Conservation (phyloP, 1,140 invertebrate species). For the Drosophila lini region DNA sequence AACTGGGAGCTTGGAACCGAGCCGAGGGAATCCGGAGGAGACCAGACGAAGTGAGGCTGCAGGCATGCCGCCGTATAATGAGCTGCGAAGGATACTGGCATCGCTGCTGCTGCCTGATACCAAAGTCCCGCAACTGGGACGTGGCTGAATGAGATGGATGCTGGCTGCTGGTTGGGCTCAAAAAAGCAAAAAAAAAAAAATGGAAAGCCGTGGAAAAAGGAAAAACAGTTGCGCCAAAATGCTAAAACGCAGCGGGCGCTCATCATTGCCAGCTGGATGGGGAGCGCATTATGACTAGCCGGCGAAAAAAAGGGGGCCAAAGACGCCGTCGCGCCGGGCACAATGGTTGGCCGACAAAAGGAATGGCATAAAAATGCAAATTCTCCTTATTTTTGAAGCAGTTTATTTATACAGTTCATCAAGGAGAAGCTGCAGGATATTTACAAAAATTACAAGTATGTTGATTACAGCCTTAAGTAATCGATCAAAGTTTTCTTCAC, state of each 20-base stretch:
- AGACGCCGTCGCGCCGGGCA: constrained; percentile 14
- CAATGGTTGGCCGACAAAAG: constrained; percentile 34
- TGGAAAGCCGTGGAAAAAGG: neutral
- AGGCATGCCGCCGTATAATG: constrained; percentile 65
- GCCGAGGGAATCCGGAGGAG: constrained; percentile 14
- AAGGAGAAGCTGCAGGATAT: constrained; percentile 7
- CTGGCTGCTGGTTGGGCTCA: constrained; percentile 39
- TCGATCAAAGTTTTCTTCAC: neutral
- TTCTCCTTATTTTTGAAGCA: constrained; percentile 28
- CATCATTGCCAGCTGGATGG: constrained; percentile 49
- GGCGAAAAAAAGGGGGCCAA: constrained; percentile 1
- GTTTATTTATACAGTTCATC: constrained; percentile 33
- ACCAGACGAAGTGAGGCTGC: constrained; percentile 28
- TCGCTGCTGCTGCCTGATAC: constrained; percentile 31
- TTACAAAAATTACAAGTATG: constrained; percentile 11
- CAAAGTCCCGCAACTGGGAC: constrained; percentile 62
- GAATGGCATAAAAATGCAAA: constrained; percentile 44
- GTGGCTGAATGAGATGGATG: constrained; percentile 37
- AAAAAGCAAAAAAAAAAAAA: constrained; percentile 1
- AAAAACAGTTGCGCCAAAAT: constrained; percentile 70
- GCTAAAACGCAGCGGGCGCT: constrained; percentile 72
- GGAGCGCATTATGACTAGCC: constrained; percentile 22
- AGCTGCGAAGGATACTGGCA: constrained; percentile 55
- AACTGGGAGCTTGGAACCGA: constrained; percentile 19
- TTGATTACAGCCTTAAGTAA: constrained; percentile 9